phyloP scores from a whole-genome alignment of 2,888 invertebrate species.

The Torymus texanus region DNA sequence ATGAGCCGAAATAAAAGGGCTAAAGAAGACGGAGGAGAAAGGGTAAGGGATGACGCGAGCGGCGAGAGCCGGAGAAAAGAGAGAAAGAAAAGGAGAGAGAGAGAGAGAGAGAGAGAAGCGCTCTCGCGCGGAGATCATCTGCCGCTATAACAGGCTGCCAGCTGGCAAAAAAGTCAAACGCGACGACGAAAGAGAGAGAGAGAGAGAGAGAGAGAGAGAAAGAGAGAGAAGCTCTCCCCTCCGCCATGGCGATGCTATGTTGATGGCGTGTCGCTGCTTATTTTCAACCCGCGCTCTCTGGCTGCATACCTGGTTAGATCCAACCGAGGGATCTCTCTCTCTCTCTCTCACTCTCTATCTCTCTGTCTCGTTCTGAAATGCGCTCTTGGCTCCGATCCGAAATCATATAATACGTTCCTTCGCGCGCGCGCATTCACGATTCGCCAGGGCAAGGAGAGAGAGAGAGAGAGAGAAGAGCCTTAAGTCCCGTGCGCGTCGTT shows the following conservation, averaged over 20 bases:
- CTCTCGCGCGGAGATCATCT: constrained; percentile 71
- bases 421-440: constrained; percentile 50
- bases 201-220: constrained; percentile 25
- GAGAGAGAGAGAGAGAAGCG: constrained; percentile 51
- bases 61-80: constrained; percentile 58
- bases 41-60: constrained; percentile 57
- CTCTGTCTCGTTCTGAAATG: constrained; percentile 62
- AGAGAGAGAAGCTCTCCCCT: constrained; percentile 16
- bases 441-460: constrained; percentile 2
- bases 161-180: constrained; percentile 74
- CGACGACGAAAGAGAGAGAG: constrained; percentile 57
- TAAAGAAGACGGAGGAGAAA: constrained; percentile 60
- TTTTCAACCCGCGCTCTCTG: constrained; percentile 68
- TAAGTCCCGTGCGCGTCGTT: not conserved
- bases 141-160: constrained; percentile 73
- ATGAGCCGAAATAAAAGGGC: constrained; percentile 66
- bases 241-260: constrained; percentile 70
- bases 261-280: constrained; percentile 74
- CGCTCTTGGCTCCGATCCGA: constrained; percentile 68
- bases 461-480: not conserved
- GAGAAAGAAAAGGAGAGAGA: constrained; percentile 50
- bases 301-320: constrained; percentile 73
- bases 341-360: constrained; percentile 10
- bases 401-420: constrained; percentile 52
- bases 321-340: constrained; percentile 60